phyloP scores from a whole-genome alignment of 92 coral and sea anemone species.

The Umimayanthus chanpuru region DNA sequence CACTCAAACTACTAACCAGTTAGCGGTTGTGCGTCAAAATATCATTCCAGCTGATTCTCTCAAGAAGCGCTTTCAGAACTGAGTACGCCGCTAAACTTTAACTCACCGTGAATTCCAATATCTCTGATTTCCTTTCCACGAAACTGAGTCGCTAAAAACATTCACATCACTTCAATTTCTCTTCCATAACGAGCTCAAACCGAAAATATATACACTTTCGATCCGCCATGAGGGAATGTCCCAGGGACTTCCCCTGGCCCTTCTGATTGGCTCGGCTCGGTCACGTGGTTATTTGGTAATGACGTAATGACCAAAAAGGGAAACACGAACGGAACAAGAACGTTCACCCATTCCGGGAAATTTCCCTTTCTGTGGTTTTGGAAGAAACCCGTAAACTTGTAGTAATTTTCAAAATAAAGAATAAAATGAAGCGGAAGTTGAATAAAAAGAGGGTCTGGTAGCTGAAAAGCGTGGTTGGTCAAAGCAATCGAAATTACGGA shows the following conservation, averaged over 20 bases:
- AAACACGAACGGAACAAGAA: not conserved
- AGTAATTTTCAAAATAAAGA: not conserved
- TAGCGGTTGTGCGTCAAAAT: not conserved
- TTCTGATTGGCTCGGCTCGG: conserved; percentile 46
- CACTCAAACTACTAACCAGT: not conserved
- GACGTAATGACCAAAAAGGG: conserved; percentile 55
- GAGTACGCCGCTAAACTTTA: not conserved
- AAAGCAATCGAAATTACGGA: not conserved
- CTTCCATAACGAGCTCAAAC: not conserved
- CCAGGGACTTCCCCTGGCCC: conserved; percentile 64
- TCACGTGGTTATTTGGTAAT: conserved; percentile 53
- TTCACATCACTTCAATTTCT: not conserved
- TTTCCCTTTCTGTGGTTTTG: not conserved
- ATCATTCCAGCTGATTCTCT: not conserved
- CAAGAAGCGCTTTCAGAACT: not conserved
- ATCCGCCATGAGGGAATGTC: conserved; percentile 40
- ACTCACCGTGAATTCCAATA: not conserved
- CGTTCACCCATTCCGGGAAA: conserved; percentile 1
- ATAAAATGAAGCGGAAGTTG: not conserved
- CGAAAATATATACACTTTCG: conserved; percentile 29
- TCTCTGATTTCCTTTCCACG: not conserved
- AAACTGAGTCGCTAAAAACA: not conserved
- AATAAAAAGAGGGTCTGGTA: not conserved
- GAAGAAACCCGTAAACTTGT: not conserved
- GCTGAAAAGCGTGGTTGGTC: not conserved